phyloP scores from a whole-genome alignment of 2,113 vertebrate genomes.

The Myotis lucifugus region DNA sequence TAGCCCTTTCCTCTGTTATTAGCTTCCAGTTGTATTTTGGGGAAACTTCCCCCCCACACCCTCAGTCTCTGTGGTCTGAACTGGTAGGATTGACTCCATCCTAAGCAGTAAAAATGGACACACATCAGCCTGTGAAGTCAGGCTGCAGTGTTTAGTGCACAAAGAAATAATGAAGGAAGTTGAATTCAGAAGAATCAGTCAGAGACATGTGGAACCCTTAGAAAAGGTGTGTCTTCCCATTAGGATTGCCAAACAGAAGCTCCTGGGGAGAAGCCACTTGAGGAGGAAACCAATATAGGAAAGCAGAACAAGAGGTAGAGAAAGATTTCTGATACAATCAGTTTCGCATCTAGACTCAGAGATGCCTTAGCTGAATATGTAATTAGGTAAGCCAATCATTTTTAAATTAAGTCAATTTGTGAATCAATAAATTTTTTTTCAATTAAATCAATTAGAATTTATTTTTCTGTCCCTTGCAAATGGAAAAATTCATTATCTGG shows the following conservation, averaged over 20 bases:
- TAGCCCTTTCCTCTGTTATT: background rate
- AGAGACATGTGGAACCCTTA: background rate
- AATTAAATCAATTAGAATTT: background rate
- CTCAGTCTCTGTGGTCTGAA: background rate
- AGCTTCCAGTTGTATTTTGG: background rate
- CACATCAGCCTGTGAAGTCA: background rate
- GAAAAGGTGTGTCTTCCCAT: background rate
- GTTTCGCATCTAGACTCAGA: background rate
- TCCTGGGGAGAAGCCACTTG: background rate
- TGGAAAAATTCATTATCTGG: background rate
- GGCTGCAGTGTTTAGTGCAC: background rate
- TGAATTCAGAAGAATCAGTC: background rate
- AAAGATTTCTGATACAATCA: background rate
- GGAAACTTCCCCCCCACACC: background rate
- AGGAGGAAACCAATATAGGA: background rate
- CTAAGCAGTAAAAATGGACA: background rate
- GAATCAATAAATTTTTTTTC: constrained; percentile 15
- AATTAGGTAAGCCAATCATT: background rate
- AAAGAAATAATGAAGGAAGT: background rate
- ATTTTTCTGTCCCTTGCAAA: background rate
- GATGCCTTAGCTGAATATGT: background rate
- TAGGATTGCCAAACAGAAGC: background rate
- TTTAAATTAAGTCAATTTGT: constrained; percentile 13
- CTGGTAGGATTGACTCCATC: background rate
- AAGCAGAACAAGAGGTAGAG: background rate